Evolutionary conservation across 2,888 invertebrate genomes (phyloP), one percentile per base, ranked within the genome.

Genomic region (Macaria notata): DNA sequence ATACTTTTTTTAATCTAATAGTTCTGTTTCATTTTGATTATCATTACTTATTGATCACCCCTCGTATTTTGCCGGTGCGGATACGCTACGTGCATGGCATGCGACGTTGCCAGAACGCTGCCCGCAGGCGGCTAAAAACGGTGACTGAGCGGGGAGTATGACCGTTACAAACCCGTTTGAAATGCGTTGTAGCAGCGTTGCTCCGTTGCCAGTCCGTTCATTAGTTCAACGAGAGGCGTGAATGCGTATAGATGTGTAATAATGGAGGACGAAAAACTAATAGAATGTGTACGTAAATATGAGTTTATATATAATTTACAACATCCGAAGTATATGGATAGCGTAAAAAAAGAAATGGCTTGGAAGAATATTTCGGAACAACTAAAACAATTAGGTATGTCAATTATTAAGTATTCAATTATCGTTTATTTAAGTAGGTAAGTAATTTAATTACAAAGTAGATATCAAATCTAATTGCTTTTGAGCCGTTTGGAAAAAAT

Each of bases 301-400:
- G 61, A 64, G 46, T 57, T 61, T 46, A 36, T 63, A 55, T 71
- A 70, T 50, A 68, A 68, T 63, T 56, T 64, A 46, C 49, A 65
- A 59, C 69, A 70, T 58, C 70, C 69, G 9, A 69, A 69, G 48
- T 69, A 69, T 56, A 71, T 70, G 69, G 71, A 71, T 63, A 58
- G 31, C 57, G 49, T 61, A 5, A 69, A 66, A 46, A 72, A 72
- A 64, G 70, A 38, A 38, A 38, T 38, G 38, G 38, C 38, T 38
- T 38, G 38, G 19, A 38, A 38, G 38, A 1, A 38, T 68, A 51
- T 51, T 45, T 50, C 51, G 46, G 56, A 51, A 31, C 54, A 62
- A 59, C 7, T 62, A 59, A 62, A 59, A 46, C 46, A 46, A 46
- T 50, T 58, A 50, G 62, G 62, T 62, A 54, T 42, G 61, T 62